A percentile compares a stretch with the other conserved stretches of the same genome.
These are phyloP conservation scores for Poeciliopsis presidionis DNA, from an alignment of 2,797 vertebrate genomes.

Conservation along the genomic window DNA sequence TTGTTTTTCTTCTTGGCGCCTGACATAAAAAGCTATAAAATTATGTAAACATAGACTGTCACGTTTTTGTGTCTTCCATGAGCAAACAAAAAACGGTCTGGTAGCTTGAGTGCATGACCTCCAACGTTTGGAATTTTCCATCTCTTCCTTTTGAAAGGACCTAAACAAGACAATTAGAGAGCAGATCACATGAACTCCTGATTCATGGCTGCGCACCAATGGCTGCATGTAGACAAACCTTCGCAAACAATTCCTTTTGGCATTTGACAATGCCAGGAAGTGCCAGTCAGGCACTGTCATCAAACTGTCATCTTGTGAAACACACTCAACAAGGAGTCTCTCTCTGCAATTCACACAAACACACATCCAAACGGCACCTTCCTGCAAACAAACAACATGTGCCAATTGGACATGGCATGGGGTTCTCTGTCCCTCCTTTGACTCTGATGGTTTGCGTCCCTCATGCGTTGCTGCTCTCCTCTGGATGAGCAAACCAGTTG, in stretches of 20 bases:
- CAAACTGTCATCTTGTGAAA: conserved; percentile 73
- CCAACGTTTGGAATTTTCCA: conserved; percentile 74
- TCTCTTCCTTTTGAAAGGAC: conserved; percentile 61
- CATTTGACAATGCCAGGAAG: conserved; percentile 30
- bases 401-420: conserved; percentile 55
- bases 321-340: conserved; percentile 71
- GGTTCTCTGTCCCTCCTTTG: conserved; percentile 50
- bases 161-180: conserved; percentile 73
- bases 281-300: conserved; percentile 74
- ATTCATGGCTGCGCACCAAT: conserved; percentile 57
- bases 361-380: conserved; percentile 76
- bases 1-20: conserved; percentile 68
- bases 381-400: conserved; percentile 79
- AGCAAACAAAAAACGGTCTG: conserved; percentile 74
- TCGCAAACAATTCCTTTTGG: conserved; percentile 29
- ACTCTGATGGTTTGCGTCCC: conserved; percentile 60
- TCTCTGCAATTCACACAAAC: conserved; percentile 62
- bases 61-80: conserved; percentile 68
- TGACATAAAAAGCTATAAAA: conserved; percentile 72
- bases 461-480: conserved; percentile 56
- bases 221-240: conserved; percentile 45
- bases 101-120: conserved; percentile 68
- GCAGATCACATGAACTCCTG: conserved; percentile 62
- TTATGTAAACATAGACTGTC: conserved; percentile 74
- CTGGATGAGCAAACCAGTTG: conserved; percentile 49